These are phyloP conservation scores for Grantiella picta DNA, from an alignment of 2,113 vertebrate species.

Conservation along the genomic window DNA sequence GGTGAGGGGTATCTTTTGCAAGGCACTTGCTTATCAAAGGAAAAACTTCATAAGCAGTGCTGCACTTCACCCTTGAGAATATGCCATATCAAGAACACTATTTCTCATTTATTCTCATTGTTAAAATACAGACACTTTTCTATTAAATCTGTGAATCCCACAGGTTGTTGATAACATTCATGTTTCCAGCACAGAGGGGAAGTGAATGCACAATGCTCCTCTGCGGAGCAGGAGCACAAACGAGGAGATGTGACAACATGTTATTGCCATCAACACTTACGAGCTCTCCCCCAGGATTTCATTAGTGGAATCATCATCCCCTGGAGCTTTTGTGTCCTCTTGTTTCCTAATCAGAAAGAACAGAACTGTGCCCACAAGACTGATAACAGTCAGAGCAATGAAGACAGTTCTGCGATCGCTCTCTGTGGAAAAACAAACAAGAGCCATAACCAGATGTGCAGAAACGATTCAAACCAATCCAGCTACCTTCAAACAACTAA, in stretches of 20 bases:
- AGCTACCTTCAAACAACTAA: not conserved
- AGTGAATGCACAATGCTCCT: not conserved
- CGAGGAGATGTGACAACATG: not conserved
- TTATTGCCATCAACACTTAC: constrained; percentile 57
- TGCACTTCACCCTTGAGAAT: not conserved
- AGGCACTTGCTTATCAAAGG: not conserved
- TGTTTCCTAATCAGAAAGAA: constrained; percentile 93
- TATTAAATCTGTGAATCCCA: not conserved
- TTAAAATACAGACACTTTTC: not conserved
- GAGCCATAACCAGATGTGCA: not conserved
- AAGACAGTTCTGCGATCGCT: constrained; percentile 92
- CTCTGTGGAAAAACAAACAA: constrained; percentile 74
- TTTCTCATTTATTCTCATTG: not conserved
- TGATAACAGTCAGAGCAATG: constrained; percentile 93
- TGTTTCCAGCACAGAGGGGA: not conserved
- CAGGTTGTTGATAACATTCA: not conserved
- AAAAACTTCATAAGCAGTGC: not conserved
- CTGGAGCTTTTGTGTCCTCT: constrained; percentile 68
- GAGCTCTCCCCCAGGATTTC: constrained; percentile 58
- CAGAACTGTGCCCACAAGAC: constrained; percentile 92
- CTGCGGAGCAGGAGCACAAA: not conserved
- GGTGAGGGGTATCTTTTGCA: not conserved
- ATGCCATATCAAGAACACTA: not conserved
- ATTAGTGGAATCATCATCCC: constrained; percentile 65
- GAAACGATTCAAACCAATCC: not conserved